These are phyloP conservation scores for Melanotaenia maccullochi DNA, from an alignment of 2,797 vertebrate genomes.

Conservation along the genomic window DNA sequence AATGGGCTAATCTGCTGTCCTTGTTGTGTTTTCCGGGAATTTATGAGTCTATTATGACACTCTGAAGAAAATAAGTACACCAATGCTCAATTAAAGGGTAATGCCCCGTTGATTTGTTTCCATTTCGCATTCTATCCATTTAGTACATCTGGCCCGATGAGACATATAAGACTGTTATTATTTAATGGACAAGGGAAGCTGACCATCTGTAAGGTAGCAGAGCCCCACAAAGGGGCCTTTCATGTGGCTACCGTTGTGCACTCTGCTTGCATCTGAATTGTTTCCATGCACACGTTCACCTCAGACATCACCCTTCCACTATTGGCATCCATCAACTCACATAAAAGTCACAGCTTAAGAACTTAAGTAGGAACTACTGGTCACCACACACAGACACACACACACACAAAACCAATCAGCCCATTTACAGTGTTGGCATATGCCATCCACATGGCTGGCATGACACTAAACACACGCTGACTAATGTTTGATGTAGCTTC, in stretches of 20 bases:
- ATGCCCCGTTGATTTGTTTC: slow-evolving; percentile 69
- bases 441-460: slow-evolving; percentile 92
- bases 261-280: slow-evolving; percentile 76
- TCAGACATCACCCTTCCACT: slow-evolving; percentile 57
- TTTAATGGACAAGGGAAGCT: slow-evolving; percentile 80
- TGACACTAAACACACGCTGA: slow-evolving; percentile 83
- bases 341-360: slow-evolving; percentile 84
- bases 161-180: slow-evolving; percentile 70
- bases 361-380: slow-evolving; percentile 84
- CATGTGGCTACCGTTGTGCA: slow-evolving; percentile 84
- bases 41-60: slow-evolving; percentile 66
- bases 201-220: slow-evolving; percentile 81
- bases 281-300: slow-evolving; percentile 79
- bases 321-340: slow-evolving; percentile 57
- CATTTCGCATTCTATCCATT: slow-evolving; percentile 65
- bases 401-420: slow-evolving; percentile 79
- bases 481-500: slow-evolving; percentile 86
- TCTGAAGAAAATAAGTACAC: slow-evolving; percentile 73
- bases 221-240: slow-evolving; percentile 85
- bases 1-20: slow-evolving; percentile 74
- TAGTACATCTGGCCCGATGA: slow-evolving; percentile 80
- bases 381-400: slow-evolving; percentile 79
- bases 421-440: slow-evolving; percentile 83
- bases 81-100: slow-evolving; percentile 72
- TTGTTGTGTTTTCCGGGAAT: slow-evolving; percentile 66